Percentiles rank a stretch among this genome's conserved stretches.
These are phyloP conservation scores for Coendou prehensilis DNA, from an alignment of 2,797 vertebrate genomes.

Conservation along the genomic window DNA sequence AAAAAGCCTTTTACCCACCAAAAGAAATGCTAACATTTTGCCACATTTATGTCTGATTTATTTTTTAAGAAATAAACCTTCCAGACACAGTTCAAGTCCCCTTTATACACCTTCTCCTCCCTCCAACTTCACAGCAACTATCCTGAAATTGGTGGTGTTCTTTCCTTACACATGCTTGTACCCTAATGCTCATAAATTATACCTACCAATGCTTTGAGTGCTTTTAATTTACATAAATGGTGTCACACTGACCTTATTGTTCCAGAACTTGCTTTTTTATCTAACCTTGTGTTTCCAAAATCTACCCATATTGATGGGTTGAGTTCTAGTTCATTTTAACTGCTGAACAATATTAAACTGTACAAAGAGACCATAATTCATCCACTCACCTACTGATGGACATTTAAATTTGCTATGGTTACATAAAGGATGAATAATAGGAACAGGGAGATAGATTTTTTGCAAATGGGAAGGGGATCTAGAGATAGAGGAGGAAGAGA, in stretches of 20 bases:
- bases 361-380: background rate
- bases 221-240: slow-evolving; percentile 38
- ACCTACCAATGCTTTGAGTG: background rate
- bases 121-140: background rate
- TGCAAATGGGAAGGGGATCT: background rate
- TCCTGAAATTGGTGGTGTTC: background rate
- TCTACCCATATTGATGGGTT: background rate
- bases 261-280: slow-evolving; percentile 30
- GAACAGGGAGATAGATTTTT: background rate
- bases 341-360: background rate
- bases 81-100: background rate
- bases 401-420: background rate
- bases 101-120: background rate
- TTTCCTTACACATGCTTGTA: background rate
- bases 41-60: background rate
- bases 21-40: slow-evolving; percentile 39
- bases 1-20: background rate
- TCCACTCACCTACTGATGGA: background rate
- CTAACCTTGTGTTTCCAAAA: slow-evolving; percentile 41
- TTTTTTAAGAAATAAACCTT: background rate
- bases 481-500: background rate
- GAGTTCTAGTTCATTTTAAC: slow-evolving; percentile 8
- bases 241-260: background rate
- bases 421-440: background rate
- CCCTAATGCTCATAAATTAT: slow-evolving; percentile 4